Evolutionary conservation across 2,797 vertebrate genomes (phyloP), one percentile per base, ranked within the genome.

Genomic region (Siniperca scherzeri): DNA sequence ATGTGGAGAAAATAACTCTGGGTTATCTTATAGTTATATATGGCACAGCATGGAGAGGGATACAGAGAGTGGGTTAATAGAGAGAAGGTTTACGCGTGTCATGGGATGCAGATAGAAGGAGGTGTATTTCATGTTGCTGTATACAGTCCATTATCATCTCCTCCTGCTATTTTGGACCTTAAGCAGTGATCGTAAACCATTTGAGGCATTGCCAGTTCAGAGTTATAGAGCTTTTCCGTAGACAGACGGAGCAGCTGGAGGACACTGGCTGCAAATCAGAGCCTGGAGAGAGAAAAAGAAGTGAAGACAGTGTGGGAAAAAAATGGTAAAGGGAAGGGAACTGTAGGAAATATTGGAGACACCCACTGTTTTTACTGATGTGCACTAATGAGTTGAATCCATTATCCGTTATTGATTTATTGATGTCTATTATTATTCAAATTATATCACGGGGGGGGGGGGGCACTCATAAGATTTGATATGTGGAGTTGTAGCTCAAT

Each of bases 221-320:
- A 81, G 44, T 71, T 73, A 71, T 57, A 22, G 68, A 76, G 77
- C 79, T 81, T 87, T 87, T 70, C 52, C 50, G 72, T 67, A 85
- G 81, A 80, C 76, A 70, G 67, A 65, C n/a, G 4, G 70, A 71
- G 70, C 68, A 59, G 78, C 77, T 77, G 67, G 50, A 70, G n/a
- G 77, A 83, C 70, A 52, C 25, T 53, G 74, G 60, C 70, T 81
- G 57, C 55, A 73, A 77, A 78, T 83, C 40, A 75, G 53, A 81
- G 30, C 22, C 38, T 11, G 13, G 25, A 42, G 52, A 56, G n/a
- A 60, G 19, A 61, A 38, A 64, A 53, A 25, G 27, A 50, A 50
- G 48, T 7, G 6, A 36, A 77, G 38, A 70, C 14, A 46, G 71
- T 56, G 70, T 69, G 46, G 42, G 40, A n/a, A 33, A 55, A 53